A percentile compares a stretch with the other conserved stretches of the same genome.
These are phyloP conservation scores for Mycteria americana DNA, from an alignment of 2,797 vertebrate species.

Conservation along the genomic window DNA sequence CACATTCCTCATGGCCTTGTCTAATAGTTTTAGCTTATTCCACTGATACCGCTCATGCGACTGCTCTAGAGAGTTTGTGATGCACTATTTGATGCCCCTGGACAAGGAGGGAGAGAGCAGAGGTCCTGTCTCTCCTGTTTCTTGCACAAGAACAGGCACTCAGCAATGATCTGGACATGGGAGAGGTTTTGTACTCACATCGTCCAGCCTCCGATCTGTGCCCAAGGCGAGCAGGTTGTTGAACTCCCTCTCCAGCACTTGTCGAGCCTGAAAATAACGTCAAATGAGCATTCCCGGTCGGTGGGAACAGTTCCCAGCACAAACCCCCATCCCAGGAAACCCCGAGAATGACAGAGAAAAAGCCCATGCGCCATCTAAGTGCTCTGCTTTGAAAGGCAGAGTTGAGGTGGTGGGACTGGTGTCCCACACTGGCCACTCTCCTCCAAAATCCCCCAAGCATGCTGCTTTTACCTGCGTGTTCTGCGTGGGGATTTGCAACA, in stretches of 20 bases:
- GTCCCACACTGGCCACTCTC: neutral
- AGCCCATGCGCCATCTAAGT: rapidly evolving
- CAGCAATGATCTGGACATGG: neutral
- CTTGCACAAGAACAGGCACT: neutral
- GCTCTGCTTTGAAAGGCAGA: neutral
- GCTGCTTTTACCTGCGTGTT: constrained; percentile 87
- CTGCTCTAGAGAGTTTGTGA: neutral
- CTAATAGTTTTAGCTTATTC: neutral
- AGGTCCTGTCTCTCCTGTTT: neutral
- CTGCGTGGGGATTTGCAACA: constrained; percentile 96
- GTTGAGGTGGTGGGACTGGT: neutral
- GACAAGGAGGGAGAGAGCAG: neutral
- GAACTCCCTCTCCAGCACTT: constrained; percentile 95
- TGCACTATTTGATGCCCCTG: neutral
- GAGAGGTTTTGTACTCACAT: constrained; percentile 77
- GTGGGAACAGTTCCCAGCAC: neutral
- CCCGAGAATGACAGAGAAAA: neutral
- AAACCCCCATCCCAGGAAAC: neutral
- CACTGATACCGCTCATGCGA: neutral
- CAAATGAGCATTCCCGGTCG: neutral
- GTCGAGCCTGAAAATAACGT: constrained; percentile 83
- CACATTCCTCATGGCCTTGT: neutral
- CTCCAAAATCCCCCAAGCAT: neutral
- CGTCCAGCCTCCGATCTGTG: constrained; percentile 90
- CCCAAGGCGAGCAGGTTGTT: constrained; percentile 93